Evolutionary conservation across 2,888 invertebrate species (phyloP).

Genomic region (Eupithecia abbreviata): DNA sequence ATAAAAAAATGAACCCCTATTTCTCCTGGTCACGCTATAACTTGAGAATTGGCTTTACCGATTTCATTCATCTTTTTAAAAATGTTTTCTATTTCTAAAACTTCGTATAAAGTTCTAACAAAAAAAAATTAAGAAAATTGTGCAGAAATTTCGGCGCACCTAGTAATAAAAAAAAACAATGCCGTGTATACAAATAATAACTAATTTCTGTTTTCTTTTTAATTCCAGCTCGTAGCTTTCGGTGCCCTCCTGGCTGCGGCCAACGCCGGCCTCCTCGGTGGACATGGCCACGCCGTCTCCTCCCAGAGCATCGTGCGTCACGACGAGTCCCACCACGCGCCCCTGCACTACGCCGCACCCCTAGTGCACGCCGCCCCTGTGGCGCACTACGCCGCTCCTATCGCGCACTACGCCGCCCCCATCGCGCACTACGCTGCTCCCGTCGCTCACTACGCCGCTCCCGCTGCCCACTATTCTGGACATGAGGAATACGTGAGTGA

Average conservation of each 20-base stretch:
- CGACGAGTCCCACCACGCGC: constrained; percentile 55
- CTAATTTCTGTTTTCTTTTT: background rate
- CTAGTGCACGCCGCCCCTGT: constrained; percentile 48
- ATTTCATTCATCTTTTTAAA: too few relatives aligned
- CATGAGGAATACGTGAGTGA: constrained; percentile 54
- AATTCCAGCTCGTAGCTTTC: constrained; percentile 69
- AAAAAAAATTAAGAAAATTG: too few relatives aligned
- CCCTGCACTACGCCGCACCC: constrained; percentile 46
- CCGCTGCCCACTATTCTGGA: constrained; percentile 50
- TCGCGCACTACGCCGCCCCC: constrained; percentile 45
- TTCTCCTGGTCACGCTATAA: too few relatives aligned
- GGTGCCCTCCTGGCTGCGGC: constrained; percentile 71
- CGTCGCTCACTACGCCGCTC: constrained; percentile 50
- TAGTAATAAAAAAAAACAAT: too few relatives aligned
- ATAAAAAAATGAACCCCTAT: too few relatives aligned
- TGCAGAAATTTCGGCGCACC: too few relatives aligned
- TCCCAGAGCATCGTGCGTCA: constrained; percentile 71
- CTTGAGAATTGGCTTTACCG: too few relatives aligned
- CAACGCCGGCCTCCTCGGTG: constrained; percentile 68
- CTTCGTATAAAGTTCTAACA: too few relatives aligned
- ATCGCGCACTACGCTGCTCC: constrained; percentile 54
- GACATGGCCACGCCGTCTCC: constrained; percentile 62
- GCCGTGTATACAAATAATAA: too few relatives aligned
- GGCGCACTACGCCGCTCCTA: constrained; percentile 28
- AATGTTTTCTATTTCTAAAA: too few relatives aligned